A percentile compares a stretch with the other conserved stretches of the same genome.
phyloP scores from a whole-genome alignment of 2,797 vertebrate species.

The Tenualosa thibaudeaui region DNA sequence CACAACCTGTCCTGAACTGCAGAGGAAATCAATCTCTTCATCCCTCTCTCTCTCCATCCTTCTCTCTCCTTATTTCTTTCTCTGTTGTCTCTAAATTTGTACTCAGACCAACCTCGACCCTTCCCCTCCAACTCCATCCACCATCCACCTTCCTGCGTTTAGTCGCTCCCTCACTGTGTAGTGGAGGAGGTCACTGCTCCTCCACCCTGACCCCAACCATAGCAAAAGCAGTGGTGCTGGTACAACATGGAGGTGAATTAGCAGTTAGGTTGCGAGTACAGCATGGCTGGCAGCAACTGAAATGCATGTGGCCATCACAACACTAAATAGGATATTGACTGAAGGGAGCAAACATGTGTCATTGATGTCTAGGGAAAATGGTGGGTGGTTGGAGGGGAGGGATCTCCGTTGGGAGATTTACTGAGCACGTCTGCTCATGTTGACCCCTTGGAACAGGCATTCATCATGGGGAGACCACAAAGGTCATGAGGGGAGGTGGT shows the following conservation, averaged over 20 bases:
- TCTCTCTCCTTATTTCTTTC: not conserved
- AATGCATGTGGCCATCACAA: slow-evolving; percentile 27
- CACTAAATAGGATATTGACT: slow-evolving; percentile 55
- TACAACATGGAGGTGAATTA: not conserved
- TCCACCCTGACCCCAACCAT: not conserved
- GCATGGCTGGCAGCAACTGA: slow-evolving; percentile 2
- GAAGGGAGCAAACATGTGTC: slow-evolving; percentile 13
- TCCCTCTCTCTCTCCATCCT: not conserved
- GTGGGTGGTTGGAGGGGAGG: not conserved
- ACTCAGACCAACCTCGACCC: slow-evolving; percentile 1
- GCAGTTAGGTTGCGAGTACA: not conserved
- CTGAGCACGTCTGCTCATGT: slow-evolving; percentile 51
- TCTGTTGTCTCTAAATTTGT: slow-evolving; percentile 39
- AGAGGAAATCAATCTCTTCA: not conserved
- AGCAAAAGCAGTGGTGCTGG: not conserved
- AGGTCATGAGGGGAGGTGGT: slow-evolving; percentile 32
- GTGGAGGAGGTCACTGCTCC: not conserved
- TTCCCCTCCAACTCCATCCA: not conserved
- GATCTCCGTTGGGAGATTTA: slow-evolving; percentile 52
- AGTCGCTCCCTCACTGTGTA: not conserved
- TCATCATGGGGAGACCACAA: slow-evolving; percentile 54
- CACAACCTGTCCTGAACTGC: not conserved
- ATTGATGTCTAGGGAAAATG: not conserved
- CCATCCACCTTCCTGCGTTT: not conserved
- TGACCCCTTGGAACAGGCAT: slow-evolving; percentile 56